Base-by-base conservation (phyloP, 64 coral and sea anemone species). In the Stichodactyla mertensii region DNA sequence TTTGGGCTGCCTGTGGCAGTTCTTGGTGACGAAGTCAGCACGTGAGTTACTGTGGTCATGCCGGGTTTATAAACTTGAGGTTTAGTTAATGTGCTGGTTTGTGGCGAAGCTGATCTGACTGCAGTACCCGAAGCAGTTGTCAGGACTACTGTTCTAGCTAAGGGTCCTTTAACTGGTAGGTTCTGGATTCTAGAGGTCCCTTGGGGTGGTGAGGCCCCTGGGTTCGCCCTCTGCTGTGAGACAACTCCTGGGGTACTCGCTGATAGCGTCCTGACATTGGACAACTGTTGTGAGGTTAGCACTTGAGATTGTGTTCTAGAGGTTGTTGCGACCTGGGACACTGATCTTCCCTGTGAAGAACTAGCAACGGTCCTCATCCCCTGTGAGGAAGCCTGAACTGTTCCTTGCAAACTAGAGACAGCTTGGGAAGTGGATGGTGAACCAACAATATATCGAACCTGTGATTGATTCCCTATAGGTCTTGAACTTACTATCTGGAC, bases 51-150 rank as follows among this genome's bases (percentile, higher is more conserved):
- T 81, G 31, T 2, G 7, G 78, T 81, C 13, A 7, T 55, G 13
- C 78, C 78, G 19, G 78, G 78, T 81, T 81, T 81, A 52, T 53
- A 55, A 22, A 81, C 78, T 20, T 81, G 78, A 16, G 78, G 78
- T 81, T 55, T 81, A 20, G 16, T 19, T 16, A 45, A 80, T 54
- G 53, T n/a, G 15, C 78, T 81, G 51, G 78, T 81, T 54, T 81
- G 78, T 18, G 78, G 78, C 5, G 78, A 81, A 16, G 36, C 51
- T 18, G 78, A 81, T 52, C 78, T 52, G 7, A 81, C 13, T 81
- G 51, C n/a, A 52, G 69, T 74, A 4, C 20, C 24, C 27, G 78
- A 81, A 81, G 78, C 78, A 53, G 78, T 81, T 18, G 78, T 81
- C 52, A 81, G 26, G 15, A 81, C 51, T 13, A 20, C 20, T 11